A percentile compares a stretch with the other conserved stretches of the same genome.
Evolutionary conservation across 2,888 invertebrate species (phyloP).

Genomic region (Scaeva pyrastri): DNA sequence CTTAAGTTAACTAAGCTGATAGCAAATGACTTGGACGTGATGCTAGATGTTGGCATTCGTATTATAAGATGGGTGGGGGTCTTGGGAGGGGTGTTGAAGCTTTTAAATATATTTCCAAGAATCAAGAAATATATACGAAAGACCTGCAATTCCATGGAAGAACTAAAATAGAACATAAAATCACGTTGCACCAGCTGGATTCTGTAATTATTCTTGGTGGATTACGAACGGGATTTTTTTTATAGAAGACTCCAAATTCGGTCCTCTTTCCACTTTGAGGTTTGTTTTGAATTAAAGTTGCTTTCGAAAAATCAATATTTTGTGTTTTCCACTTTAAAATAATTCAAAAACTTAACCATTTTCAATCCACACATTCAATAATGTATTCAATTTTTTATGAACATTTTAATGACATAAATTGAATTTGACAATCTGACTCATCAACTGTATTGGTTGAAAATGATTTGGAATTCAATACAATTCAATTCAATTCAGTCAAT

Average conservation of each 20-base stretch:
- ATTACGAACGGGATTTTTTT: background rate
- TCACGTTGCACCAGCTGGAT: background rate
- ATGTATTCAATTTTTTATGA: too few species aligned
- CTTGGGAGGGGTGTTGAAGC: background rate
- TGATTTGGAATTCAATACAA: background rate
- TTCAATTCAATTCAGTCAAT: slow-evolving; percentile 23
- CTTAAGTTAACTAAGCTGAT: slow-evolving; percentile 47
- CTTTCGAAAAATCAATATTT: too few species aligned
- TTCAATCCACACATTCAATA: too few species aligned
- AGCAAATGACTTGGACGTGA: slow-evolving; percentile 62
- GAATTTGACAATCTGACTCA: slow-evolving; percentile 5
- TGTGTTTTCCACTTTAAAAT: too few species aligned
- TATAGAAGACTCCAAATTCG: too few species aligned
- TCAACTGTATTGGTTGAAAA: background rate
- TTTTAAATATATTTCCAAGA: slow-evolving; percentile 7
- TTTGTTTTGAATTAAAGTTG: too few species aligned
- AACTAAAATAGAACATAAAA: background rate
- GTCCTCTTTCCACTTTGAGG: too few species aligned
- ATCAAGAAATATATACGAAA: background rate
- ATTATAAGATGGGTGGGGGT: slow-evolving; percentile 1
- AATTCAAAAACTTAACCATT: too few species aligned
- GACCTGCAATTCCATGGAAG: background rate
- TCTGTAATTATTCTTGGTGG: background rate
- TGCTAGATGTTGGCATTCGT: slow-evolving; percentile 35
- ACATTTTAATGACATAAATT: background rate